Evolutionary conservation across 2,888 invertebrate species (phyloP).

Genomic region (Nezara viridula): DNA sequence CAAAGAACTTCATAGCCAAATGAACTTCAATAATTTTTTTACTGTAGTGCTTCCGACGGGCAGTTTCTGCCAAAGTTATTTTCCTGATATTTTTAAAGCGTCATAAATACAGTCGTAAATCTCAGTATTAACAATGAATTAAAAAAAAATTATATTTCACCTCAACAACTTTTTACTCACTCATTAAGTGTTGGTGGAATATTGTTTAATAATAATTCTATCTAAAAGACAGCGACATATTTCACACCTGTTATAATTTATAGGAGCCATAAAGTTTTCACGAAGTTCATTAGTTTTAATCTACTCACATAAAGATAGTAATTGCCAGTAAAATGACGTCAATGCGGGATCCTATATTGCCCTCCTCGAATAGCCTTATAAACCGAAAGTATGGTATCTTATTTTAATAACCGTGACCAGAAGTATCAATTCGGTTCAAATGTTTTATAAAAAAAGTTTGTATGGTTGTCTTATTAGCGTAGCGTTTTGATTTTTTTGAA

Average conservation of each 20-base stretch:
- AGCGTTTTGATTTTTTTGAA: no score
- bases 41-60: neutral
- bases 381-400: neutral
- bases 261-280: neutral
- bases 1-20: no score
- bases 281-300: constrained; percentile 11
- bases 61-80: neutral
- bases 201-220: neutral
- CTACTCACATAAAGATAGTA: neutral
- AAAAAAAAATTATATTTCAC: neutral
- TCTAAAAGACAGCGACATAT: neutral
- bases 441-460: no score
- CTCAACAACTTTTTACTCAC: neutral
- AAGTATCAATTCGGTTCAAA: neutral
- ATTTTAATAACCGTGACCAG: neutral
- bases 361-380: neutral
- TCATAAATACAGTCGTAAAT: neutral
- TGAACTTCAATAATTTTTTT: no score
- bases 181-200: neutral
- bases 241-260: constrained; percentile 10
- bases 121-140: neutral
- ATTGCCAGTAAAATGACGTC: constrained; percentile 15
- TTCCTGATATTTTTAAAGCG: neutral
- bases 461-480: no score
- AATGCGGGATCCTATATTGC: neutral